Base-by-base conservation (phyloP, 2,888 invertebrate species). In the Diaphora mendica region DNA sequence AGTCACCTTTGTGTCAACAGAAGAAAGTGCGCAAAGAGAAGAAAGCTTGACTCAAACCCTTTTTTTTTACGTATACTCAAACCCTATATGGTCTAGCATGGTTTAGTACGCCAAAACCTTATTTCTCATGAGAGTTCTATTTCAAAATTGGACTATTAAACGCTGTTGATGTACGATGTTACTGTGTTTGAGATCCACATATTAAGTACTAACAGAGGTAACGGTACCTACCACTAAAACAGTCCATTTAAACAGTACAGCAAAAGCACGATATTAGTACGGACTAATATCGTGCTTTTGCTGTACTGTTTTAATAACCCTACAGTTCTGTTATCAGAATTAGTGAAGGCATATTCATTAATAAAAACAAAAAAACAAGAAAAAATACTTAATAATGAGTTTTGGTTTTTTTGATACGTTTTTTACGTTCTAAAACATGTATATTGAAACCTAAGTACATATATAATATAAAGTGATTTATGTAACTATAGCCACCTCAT, bases 171-270 rank as follows among this genome's bases (percentile, higher is more conserved):
- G n/a, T 44, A 15, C 44, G 44, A 83, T 82, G 83, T 83, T 85
- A 88, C 82, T 76, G 82, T 84, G 81, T 85, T 76, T 74, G 80
- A 79, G 82, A 82, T 83, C 86, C 82, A 79, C 78, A 86, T 88
- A 87, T 84, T 82, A 77, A 55, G 35, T 20, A 51, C 17, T n/a
- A 35, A 35, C 1, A 55, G 23, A 1, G 0, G 9, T 33, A n/a
- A n/a, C n/a, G n/a, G n/a, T n/a, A n/a, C n/a, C n/a, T n/a, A n/a
- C n/a, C n/a, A n/a, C n/a, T n/a, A n/a, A n/a, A n/a, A n/a, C n/a
- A n/a, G n/a, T n/a, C n/a, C n/a, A n/a, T n/a, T n/a, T n/a, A n/a
- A n/a, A n/a, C n/a, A n/a, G n/a, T n/a, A n/a, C n/a, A n/a, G n/a
- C n/a, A n/a, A n/a, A n/a, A n/a, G n/a, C n/a, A n/a, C n/a, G n/a